phyloP scores from a whole-genome alignment of 2,797 vertebrate genomes.

The Toxotes lorentzi region DNA sequence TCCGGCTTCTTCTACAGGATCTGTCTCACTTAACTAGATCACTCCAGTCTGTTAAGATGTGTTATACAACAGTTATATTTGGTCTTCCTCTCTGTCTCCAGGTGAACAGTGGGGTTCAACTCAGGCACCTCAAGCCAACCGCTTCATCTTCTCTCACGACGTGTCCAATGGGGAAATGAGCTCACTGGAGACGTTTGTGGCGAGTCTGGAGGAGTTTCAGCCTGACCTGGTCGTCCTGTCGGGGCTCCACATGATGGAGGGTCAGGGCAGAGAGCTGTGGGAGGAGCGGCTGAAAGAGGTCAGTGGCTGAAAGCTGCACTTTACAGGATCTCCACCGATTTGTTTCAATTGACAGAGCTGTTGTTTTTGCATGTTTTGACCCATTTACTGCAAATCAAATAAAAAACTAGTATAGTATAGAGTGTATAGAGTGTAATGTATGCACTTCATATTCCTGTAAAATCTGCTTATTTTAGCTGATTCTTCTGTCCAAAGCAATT shows the following conservation, averaged over 20 bases:
- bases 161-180: constrained; percentile 94
- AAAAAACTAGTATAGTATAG: neutral
- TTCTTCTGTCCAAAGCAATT: too few species aligned
- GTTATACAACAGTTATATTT: neutral
- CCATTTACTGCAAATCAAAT: neutral
- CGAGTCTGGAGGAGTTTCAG: constrained; percentile 95
- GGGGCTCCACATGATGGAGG: constrained; percentile 99
- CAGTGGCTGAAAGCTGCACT: neutral
- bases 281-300: constrained; percentile 92
- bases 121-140: constrained; percentile 93
- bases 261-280: constrained; percentile 90
- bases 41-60: neutral
- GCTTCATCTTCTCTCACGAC: constrained; percentile 99
- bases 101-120: constrained; percentile 92
- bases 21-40: too few species aligned
- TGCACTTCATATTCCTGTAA: neutral
- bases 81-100: constrained; percentile 61
- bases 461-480: neutral
- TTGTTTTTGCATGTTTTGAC: neutral
- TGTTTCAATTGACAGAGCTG: neutral
- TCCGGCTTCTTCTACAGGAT: neutral
- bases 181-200: constrained; percentile 93
- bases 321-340: neutral
- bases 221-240: constrained; percentile 96
- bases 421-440: neutral